Percentiles rank a stretch among this genome's conserved stretches.
Evolutionary conservation across 2,888 invertebrate species (phyloP).

Genomic region (Spicauda simplicius): DNA sequence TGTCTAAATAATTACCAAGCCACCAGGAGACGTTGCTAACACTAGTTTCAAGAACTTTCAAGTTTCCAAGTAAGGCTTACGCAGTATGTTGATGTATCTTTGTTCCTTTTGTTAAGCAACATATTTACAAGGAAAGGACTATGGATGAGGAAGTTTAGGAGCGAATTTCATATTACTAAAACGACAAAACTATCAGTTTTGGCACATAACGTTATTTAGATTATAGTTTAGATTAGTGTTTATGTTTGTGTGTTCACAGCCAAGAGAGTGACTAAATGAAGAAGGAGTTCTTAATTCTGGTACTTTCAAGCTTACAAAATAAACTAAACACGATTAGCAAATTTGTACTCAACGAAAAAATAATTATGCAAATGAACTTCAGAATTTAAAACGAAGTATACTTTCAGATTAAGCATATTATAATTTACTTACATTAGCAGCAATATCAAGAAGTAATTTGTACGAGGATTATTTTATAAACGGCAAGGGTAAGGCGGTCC

Average conservation of each 20-base stretch:
- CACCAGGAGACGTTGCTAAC: slow-evolving; percentile 48
- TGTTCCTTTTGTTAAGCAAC: neutral
- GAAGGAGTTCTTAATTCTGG: neutral
- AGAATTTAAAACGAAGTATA: neutral
- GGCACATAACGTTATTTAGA: no score
- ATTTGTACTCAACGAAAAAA: no score
- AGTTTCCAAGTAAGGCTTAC: neutral
- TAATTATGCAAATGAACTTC: no score
- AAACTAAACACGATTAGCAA: no score
- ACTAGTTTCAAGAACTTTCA: slow-evolving; percentile 40
- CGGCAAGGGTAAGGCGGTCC: slow-evolving; percentile 32
- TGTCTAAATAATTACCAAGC: slow-evolving; percentile 71
- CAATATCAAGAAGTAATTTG: slow-evolving; percentile 10
- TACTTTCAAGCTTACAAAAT: no score
- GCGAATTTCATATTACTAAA: no score
- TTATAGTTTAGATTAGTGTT: no score
- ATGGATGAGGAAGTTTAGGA: neutral
- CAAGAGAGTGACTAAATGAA: neutral
- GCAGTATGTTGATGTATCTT: neutral
- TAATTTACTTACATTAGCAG: neutral
- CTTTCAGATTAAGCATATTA: neutral
- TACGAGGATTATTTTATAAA: slow-evolving; percentile 25
- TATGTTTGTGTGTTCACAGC: no score
- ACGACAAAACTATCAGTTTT: no score
- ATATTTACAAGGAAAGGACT: neutral